Conservation (phyloP, 2,113 vertebrate species). For the Microtus montanus region DNA sequence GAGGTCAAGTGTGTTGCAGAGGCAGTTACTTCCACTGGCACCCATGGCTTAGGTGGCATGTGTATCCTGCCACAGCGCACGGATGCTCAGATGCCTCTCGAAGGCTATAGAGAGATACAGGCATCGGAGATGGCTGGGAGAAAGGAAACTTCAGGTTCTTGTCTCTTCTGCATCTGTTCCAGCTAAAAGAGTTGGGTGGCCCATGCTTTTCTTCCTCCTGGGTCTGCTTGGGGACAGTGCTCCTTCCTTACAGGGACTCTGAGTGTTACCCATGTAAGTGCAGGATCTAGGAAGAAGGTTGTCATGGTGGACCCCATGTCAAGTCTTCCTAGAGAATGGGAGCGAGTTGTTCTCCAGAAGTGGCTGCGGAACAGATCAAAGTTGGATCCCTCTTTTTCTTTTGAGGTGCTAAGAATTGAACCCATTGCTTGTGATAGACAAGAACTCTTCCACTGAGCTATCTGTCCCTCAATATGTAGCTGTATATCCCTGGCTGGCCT, state of each 20-base stretch:
- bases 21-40: not conserved
- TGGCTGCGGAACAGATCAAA: not conserved
- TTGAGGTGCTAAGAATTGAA: not conserved
- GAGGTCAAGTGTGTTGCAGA: rapidly evolving
- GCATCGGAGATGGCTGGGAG: not conserved
- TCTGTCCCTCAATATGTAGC: not conserved
- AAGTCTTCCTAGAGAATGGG: not conserved
- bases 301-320: not conserved
- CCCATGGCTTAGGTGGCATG: not conserved
- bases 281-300: not conserved
- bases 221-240: rapidly evolving
- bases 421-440: not conserved
- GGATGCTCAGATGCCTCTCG: not conserved
- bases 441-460: not conserved
- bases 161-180: not conserved
- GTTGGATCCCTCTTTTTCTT: not conserved
- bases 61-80: too few relatives aligned
- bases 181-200: not conserved
- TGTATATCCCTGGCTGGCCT: not conserved
- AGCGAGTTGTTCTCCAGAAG: not conserved
- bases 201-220: not conserved
- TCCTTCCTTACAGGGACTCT: not conserved
- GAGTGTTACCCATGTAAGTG: not conserved
- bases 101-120: not conserved
- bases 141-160: not conserved